Base-by-base conservation (phyloP, 2,797 vertebrate genomes). In the Numenius phaeopus region DNA sequence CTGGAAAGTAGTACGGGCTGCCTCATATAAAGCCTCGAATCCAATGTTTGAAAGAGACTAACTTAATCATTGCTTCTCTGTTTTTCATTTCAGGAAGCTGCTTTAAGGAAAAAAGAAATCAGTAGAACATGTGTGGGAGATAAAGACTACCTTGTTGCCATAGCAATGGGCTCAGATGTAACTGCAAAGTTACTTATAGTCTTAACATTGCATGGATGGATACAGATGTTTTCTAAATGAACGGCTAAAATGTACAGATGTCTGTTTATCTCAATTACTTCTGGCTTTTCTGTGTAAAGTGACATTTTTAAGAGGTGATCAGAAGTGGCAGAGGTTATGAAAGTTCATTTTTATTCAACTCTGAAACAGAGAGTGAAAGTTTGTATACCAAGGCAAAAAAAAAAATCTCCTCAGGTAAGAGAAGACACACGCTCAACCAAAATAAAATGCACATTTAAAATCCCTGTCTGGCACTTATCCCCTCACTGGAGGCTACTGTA, bases 81-180 rank as follows among this genome's bases (percentile, higher is more conserved):
- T 93, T 96, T 97, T 95, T 96, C 49, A 34, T 95, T 96, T 80
- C 95, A 98, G 98, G 97, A 98, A 98, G 93, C 96, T 98, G 80
- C 97, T 98, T 94, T 98, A 97, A 98, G 82, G 32, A 61, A 92
- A 92, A 89, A 73, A 88, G 89, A 95, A 95, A 92, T 47, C 32
- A 62, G 81, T 89, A 93, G 88, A 97, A 97, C 52, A 65, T 67
- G 88, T 16, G 6, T 77, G 96, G 93, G 95, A 97, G 92, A 97
- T 71, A 94, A 95, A 95, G 34, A 82, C 90, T 72, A 64, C 85
- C 83, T 82, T 95, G 72, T 86, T 96, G 88, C 81, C 77, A 87
- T 49, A 94, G 52, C 59, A 72, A 61, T 40, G 67, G 91, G 78
- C 88, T 86, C 93, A 73, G 58, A 84, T 64, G 81, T 91, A 90